Conservation (phyloP, 1,140 invertebrate genomes). For the Mylabris phalerata region DNA sequence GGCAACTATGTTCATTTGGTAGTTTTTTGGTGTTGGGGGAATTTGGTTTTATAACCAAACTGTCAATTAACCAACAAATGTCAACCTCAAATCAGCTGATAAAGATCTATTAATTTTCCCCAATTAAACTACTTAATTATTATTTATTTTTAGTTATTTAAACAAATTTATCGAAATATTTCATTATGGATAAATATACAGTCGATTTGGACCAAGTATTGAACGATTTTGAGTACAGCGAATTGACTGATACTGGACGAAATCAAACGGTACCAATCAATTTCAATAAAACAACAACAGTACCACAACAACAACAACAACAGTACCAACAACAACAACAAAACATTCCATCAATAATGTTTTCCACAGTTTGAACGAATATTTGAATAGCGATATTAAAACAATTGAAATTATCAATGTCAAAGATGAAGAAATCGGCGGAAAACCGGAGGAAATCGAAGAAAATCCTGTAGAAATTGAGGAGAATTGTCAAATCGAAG, state of each 20-base stretch:
- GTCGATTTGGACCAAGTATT: conserved; percentile 82
- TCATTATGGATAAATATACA: conserved; percentile 40
- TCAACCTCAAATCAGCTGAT: too few species aligned
- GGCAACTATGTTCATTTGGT: too few species aligned
- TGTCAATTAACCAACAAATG: too few species aligned
- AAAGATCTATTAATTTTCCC: too few species aligned
- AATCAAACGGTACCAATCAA: neutral
- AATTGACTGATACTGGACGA: conserved; percentile 38
- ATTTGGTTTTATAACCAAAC: too few species aligned
- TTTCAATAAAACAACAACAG: conserved; percentile 6
- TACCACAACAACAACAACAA: conserved; percentile 4
- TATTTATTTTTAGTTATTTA: neutral
- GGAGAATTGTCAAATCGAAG: neutral
- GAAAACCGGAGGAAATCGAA: neutral
- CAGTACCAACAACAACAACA: conserved; percentile 21
- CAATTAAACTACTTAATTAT: neutral
- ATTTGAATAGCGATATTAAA: conserved; percentile 47
- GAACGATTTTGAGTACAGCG: conserved; percentile 77
- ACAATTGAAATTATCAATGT: neutral
- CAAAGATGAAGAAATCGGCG: neutral
- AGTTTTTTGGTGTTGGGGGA: too few species aligned
- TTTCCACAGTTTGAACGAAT: conserved; percentile 58
- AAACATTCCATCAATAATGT: conserved; percentile 52
- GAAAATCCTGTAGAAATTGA: neutral
- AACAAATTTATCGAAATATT: conserved; percentile 3